A percentile compares a stretch with the other conserved stretches of the same genome.
These are phyloP conservation scores for Micoletzkya japonica DNA, from an alignment of 2,888 invertebrate genomes.

Conservation along the genomic window DNA sequence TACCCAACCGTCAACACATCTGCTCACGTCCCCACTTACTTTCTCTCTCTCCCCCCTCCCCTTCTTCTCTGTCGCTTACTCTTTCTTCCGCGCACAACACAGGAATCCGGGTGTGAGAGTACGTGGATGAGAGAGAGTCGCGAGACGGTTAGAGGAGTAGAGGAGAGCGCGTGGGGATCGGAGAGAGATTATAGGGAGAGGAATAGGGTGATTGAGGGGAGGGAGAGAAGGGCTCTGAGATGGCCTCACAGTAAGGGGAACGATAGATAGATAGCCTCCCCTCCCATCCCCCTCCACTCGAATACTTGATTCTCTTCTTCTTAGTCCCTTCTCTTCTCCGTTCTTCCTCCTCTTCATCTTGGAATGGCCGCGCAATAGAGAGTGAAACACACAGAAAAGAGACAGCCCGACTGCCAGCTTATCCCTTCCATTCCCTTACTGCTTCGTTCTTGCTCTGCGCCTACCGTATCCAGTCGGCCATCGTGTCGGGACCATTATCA, in stretches of 20 bases:
- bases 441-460: too few relatives aligned
- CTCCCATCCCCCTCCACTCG: too few relatives aligned
- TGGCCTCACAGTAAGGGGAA: background rate
- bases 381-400: too few relatives aligned
- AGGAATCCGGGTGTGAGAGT: background rate
- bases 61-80: slow-evolving; percentile 2
- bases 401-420: too few relatives aligned
- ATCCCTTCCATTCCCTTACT: background rate
- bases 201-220: slow-evolving; percentile 1
- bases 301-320: slow-evolving; percentile 21
- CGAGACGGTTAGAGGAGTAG: slow-evolving; percentile 12
- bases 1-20: background rate
- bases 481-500: background rate
- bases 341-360: background rate
- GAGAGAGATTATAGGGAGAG: slow-evolving; percentile 13
- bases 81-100: background rate
- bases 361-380: too few relatives aligned
- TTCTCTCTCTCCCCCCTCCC: background rate
- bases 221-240: background rate
- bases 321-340: background rate
- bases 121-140: background rate
- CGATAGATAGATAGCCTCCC: background rate
- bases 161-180: slow-evolving; percentile 14
- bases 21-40: background rate
- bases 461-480: too few relatives aligned